These are phyloP conservation scores for Ophion ellenae DNA, from an alignment of 2,888 invertebrate genomes.

Conservation along the genomic window DNA sequence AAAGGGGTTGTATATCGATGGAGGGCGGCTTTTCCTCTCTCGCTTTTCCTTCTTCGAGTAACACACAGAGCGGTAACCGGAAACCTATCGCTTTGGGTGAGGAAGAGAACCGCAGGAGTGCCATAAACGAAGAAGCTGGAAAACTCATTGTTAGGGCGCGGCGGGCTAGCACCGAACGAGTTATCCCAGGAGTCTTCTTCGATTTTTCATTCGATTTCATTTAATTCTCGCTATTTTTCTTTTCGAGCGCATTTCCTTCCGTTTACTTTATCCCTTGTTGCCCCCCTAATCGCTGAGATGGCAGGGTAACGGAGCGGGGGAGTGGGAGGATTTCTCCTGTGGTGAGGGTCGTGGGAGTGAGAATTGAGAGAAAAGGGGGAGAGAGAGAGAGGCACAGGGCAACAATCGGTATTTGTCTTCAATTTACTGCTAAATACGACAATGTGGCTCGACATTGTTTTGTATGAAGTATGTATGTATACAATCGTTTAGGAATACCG, in stretches of 20 bases:
- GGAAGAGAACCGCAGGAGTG: conserved; percentile 1
- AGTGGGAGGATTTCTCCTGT: background rate
- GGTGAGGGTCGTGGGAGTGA: conserved; percentile 12
- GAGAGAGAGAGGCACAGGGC: background rate
- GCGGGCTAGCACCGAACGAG: conserved; percentile 52
- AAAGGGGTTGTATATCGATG: background rate
- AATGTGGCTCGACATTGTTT: conserved; percentile 39
- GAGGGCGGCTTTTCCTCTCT: conserved; percentile 22
- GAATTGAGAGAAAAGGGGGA: background rate
- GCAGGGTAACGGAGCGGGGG: background rate
- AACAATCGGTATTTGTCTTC: background rate
- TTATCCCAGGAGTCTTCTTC: conserved; percentile 51
- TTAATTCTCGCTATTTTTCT: conserved; percentile 21
- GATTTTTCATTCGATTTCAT: conserved; percentile 56
- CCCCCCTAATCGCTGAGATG: background rate
- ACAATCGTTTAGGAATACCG: background rate
- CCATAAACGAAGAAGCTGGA: conserved; percentile 43
- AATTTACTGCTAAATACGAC: conserved; percentile 44
- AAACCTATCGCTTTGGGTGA: background rate
- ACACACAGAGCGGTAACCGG: conserved; percentile 21
- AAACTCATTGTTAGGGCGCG: conserved; percentile 54
- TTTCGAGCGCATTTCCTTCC: conserved; percentile 10
- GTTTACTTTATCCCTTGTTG: conserved; percentile 1
- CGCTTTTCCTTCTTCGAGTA: conserved; percentile 1
- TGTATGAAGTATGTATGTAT: conserved; percentile 9